These are phyloP conservation scores for Gorsachius goisagi DNA, from an alignment of 2,113 vertebrate species.

Conservation along the genomic window DNA sequence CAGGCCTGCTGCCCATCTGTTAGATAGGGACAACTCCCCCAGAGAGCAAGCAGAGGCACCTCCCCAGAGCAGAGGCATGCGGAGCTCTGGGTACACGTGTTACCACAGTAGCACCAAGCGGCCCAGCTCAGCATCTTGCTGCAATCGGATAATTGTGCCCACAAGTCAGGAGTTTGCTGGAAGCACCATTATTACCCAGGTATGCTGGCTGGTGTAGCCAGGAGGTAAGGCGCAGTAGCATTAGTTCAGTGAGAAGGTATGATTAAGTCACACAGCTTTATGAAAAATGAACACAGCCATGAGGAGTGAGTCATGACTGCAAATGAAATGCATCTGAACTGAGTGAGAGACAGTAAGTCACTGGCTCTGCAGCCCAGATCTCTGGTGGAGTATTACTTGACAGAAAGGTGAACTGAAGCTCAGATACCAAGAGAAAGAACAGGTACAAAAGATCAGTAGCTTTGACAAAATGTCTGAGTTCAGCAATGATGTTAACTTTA, in stretches of 20 bases:
- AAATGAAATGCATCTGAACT: background rate
- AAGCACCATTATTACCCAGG: background rate
- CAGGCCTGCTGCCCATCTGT: constrained; percentile 1
- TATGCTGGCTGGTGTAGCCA: constrained; percentile 56
- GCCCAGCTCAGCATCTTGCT: background rate
- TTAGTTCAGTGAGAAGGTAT: constrained; percentile 59
- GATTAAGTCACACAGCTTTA: constrained; percentile 52
- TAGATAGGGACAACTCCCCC: background rate
- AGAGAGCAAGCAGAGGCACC: constrained; percentile 28
- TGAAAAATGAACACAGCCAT: background rate
- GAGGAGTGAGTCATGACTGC: constrained; percentile 10
- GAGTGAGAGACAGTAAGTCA: background rate
- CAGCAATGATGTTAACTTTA: background rate
- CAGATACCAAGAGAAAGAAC: background rate
- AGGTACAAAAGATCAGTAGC: background rate
- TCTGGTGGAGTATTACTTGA: background rate
- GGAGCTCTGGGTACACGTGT: background rate
- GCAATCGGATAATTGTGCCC: background rate
- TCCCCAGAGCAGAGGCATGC: background rate
- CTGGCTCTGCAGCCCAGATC: background rate
- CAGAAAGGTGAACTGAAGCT: background rate
- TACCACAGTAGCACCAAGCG: background rate
- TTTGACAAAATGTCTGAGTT: background rate
- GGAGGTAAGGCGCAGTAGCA: constrained; percentile 61
- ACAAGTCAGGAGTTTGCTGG: background rate